phyloP scores from a whole-genome alignment of 2,797 vertebrate genomes.

The Enteromius anoplus region DNA sequence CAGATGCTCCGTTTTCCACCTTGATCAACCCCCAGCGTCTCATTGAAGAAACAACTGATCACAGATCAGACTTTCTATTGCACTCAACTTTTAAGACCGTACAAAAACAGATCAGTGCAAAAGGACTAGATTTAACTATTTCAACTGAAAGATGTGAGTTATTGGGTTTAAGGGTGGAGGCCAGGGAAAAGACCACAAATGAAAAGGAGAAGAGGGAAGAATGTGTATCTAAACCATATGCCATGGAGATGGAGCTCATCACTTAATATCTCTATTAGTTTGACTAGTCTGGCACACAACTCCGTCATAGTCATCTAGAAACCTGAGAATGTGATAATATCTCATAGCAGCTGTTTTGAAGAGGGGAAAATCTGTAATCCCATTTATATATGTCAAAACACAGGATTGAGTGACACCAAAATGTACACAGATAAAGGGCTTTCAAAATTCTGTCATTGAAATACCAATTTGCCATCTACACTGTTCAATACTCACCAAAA shows the following conservation, averaged over 20 bases:
- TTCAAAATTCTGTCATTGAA: not conserved
- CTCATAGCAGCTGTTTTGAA: constrained; percentile 15
- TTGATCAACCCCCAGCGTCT: constrained; percentile 58
- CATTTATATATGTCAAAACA: not conserved
- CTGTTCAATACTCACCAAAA: not conserved
- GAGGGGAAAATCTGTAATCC: not conserved
- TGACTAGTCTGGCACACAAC: constrained; percentile 55
- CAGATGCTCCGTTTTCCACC: constrained; percentile 58
- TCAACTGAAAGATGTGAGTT: constrained; percentile 57
- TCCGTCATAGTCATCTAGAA: constrained; percentile 43
- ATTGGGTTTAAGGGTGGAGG: constrained; percentile 55
- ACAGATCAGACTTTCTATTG: not conserved
- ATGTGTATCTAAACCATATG: constrained; percentile 71
- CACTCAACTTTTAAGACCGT: not conserved
- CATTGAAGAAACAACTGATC: constrained; percentile 12
- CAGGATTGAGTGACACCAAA: not conserved
- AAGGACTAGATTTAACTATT: not conserved
- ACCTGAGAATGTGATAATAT: constrained; percentile 20
- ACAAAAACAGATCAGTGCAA: not conserved
- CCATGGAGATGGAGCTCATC: constrained; percentile 64
- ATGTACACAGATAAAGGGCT: not conserved
- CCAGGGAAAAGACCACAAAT: constrained; percentile 62
- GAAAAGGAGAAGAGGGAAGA: constrained; percentile 60
- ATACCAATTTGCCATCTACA: not conserved
- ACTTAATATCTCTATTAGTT: constrained; percentile 64